Evolutionary conservation across 2,113 vertebrate genomes (phyloP).

Genomic region (Neogobius melanostomus): DNA sequence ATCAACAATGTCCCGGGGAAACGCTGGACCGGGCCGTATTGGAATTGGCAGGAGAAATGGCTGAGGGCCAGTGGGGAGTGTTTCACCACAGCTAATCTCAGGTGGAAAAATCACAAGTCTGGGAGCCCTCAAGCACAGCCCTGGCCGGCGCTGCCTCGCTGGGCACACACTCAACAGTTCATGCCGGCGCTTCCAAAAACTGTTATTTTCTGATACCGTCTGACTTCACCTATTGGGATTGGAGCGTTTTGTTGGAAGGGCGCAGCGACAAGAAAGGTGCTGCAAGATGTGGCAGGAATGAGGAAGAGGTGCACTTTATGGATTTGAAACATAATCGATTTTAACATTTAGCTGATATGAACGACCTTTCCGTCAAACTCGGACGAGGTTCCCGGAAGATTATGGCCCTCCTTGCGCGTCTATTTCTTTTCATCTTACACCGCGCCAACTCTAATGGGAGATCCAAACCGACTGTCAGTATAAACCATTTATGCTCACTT

Average conservation of each 20-base stretch:
- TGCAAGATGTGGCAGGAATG: background rate
- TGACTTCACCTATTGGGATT: background rate
- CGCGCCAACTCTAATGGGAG: constrained; percentile 47
- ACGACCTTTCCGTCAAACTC: constrained; percentile 34
- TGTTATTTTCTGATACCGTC: constrained; percentile 16
- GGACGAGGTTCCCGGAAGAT: constrained; percentile 29
- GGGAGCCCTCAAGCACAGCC: constrained; percentile 37
- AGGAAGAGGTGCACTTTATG: background rate
- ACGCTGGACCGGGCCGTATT: constrained; percentile 6
- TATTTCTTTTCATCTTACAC: constrained; percentile 14
- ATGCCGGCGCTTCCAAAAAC: constrained; percentile 1
- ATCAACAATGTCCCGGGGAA: constrained; percentile 18
- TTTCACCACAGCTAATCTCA: constrained; percentile 31
- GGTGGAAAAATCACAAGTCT: constrained; percentile 35
- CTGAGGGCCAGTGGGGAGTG: constrained; percentile 28
- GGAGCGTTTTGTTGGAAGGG: background rate
- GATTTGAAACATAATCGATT: constrained; percentile 23
- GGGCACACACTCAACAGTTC: constrained; percentile 24
- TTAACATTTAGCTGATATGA: constrained; percentile 26
- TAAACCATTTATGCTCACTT: background rate
- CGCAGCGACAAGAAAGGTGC: background rate
- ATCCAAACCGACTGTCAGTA: constrained; percentile 26
- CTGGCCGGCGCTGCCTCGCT: constrained; percentile 30
- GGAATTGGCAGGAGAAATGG: constrained; percentile 25
- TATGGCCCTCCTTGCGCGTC: constrained; percentile 18